These are phyloP conservation scores for Pinctada fucata DNA, from an alignment of 2,888 invertebrate species.

Conservation along the genomic window DNA sequence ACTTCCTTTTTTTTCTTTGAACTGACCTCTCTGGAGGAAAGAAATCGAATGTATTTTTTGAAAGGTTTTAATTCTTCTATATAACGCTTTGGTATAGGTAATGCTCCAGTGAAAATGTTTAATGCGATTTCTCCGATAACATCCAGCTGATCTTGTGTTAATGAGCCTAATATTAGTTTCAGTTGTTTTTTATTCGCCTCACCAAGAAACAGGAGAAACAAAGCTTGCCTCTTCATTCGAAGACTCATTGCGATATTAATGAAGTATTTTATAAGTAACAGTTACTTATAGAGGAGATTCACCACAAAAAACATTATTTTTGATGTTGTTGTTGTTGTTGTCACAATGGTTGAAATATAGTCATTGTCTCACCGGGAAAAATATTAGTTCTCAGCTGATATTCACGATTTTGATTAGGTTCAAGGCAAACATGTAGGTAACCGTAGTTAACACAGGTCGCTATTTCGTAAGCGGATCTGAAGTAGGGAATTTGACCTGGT, in stretches of 20 bases:
- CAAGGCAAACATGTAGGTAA: constrained; percentile 30
- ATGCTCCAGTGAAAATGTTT: constrained; percentile 14
- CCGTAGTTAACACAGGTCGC: constrained; percentile 3
- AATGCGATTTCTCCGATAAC: constrained; percentile 25
- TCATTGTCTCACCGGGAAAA: constrained; percentile 31
- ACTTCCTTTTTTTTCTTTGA: not conserved
- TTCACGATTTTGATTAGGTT: too few relatives aligned
- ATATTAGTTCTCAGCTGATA: constrained; percentile 31
- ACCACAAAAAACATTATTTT: too few relatives aligned
- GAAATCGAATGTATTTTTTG: not conserved
- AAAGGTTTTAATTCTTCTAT: constrained; percentile 16
- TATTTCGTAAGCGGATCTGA: constrained; percentile 34
- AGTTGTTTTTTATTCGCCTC: constrained; percentile 13
- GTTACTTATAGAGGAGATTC: too few relatives aligned
- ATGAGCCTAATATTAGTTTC: constrained; percentile 14
- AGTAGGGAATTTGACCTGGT: too few relatives aligned
- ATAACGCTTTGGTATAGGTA: constrained; percentile 6
- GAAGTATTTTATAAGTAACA: too few relatives aligned
- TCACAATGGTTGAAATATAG: constrained; percentile 27
- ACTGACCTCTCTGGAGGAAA: constrained; percentile 7
- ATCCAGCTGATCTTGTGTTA: too few relatives aligned
- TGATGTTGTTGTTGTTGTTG: too few relatives aligned
- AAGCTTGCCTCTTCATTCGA: constrained; percentile 1
- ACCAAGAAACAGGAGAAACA: constrained; percentile 14
- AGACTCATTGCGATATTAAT: not conserved